Percentiles rank a stretch among this genome's conserved stretches.
Conservation (phyloP, 2,113 vertebrate species). For the Peromyscus polionotus region DNA sequence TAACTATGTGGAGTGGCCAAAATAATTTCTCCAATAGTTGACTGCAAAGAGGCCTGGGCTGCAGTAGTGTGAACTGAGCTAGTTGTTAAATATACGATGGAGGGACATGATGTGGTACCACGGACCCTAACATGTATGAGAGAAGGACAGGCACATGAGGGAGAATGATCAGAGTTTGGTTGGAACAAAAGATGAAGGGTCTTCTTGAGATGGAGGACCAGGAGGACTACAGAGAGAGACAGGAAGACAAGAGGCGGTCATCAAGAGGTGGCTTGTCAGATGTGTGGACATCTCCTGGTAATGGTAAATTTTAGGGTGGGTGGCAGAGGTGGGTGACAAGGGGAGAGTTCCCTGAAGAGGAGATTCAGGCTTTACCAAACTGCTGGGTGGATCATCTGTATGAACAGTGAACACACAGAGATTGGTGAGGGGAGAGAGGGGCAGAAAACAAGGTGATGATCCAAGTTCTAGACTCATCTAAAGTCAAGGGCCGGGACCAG, state of each 20-base stretch:
- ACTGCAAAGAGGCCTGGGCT: background rate
- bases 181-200: background rate
- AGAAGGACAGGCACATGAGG: background rate
- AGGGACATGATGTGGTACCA: background rate
- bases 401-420: background rate
- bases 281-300: background rate
- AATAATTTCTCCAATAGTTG: too few species aligned
- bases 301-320: background rate
- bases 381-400: background rate
- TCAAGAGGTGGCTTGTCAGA: background rate
- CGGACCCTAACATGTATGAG: background rate
- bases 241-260: background rate
- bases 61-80: background rate
- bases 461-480: background rate
- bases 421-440: background rate
- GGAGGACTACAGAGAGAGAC: background rate
- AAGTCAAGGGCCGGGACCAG: background rate
- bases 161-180: background rate
- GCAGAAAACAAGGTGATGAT: background rate
- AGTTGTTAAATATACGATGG: background rate
- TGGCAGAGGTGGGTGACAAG: background rate
- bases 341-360: background rate
- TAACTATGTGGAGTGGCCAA: too few species aligned
- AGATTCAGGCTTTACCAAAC: background rate
- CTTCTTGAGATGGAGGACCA: background rate